These are phyloP conservation scores for Ectemnius lituratus DNA, from an alignment of 2,888 invertebrate genomes.

Conservation along the genomic window DNA sequence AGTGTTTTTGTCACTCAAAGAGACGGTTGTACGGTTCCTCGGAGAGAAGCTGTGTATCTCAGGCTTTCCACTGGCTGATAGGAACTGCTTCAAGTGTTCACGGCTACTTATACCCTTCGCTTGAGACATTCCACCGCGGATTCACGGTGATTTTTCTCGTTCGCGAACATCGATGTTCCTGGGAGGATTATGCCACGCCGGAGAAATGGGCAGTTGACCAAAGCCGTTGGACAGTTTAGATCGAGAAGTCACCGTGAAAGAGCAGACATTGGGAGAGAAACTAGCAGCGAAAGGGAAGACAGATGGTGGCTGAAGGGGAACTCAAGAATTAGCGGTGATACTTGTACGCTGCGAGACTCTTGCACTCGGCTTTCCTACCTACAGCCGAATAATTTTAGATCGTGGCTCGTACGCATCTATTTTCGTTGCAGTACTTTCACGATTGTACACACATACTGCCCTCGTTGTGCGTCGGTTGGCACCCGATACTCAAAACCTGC, in stretches of 20 bases:
- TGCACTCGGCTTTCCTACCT: not conserved
- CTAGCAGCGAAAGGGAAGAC: not conserved
- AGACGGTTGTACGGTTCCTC: too few relatives aligned
- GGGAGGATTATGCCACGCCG: not conserved
- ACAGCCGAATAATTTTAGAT: constrained; percentile 42
- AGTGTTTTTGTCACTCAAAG: too few relatives aligned
- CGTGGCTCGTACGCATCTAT: constrained; percentile 24
- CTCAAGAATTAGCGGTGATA: not conserved
- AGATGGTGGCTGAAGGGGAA: not conserved
- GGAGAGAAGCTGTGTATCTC: not conserved
- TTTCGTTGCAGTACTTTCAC: constrained; percentile 26
- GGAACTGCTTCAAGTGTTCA: not conserved
- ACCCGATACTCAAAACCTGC: not conserved
- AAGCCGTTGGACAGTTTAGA: not conserved
- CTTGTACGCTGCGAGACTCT: not conserved
- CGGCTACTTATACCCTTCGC: not conserved
- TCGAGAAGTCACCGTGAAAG: not conserved
- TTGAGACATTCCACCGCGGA: not conserved
- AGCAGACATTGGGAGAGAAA: not conserved
- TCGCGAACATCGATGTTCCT: not conserved
- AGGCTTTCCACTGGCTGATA: not conserved
- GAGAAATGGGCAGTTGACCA: constrained; percentile 1
- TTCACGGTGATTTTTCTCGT: not conserved
- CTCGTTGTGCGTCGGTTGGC: not conserved
- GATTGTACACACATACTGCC: not conserved